Percentiles rank a stretch among this genome's conserved stretches.
phyloP scores from a whole-genome alignment of 1,140 invertebrate species.

The Philaenus spumarius region DNA sequence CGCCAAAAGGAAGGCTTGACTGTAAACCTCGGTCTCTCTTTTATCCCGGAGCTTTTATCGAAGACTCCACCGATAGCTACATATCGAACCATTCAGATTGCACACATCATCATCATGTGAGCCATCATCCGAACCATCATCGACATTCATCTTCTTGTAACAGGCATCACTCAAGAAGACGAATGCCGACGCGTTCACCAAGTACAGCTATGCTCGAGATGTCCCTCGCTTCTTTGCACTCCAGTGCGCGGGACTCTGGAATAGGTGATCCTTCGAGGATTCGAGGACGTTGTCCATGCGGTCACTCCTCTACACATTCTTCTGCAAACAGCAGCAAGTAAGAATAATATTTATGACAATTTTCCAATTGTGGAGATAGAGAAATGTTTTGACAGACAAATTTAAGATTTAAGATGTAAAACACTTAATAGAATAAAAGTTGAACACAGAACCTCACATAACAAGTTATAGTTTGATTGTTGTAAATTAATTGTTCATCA shows the following conservation, averaged over 20 bases:
- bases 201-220: conserved; percentile 44
- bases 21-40: conserved; percentile 28
- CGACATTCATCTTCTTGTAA: conserved; percentile 24
- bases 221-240: conserved; percentile 66
- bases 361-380: no score
- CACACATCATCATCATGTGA: conserved; percentile 1
- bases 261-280: conserved; percentile 48
- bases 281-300: conserved; percentile 52
- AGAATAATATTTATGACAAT: no score
- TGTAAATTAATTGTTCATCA: no score
- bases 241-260: conserved; percentile 71
- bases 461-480: no score
- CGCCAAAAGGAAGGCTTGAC: conserved; percentile 21
- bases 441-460: no score
- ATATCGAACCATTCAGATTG: conserved; percentile 28
- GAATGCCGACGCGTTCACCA: conserved; percentile 26
- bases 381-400: no score
- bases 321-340: conserved; percentile 64
- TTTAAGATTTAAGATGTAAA: no score
- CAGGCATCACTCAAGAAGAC: conserved; percentile 21
- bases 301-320: conserved; percentile 56
- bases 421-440: no score
- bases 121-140: background rate
- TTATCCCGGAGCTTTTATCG: conserved; percentile 32
- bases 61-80: conserved; percentile 33